A percentile compares a stretch with the other conserved stretches of the same genome.
Conservation (phyloP, 2,797 vertebrate species). For the Glossophaga mutica region DNA sequence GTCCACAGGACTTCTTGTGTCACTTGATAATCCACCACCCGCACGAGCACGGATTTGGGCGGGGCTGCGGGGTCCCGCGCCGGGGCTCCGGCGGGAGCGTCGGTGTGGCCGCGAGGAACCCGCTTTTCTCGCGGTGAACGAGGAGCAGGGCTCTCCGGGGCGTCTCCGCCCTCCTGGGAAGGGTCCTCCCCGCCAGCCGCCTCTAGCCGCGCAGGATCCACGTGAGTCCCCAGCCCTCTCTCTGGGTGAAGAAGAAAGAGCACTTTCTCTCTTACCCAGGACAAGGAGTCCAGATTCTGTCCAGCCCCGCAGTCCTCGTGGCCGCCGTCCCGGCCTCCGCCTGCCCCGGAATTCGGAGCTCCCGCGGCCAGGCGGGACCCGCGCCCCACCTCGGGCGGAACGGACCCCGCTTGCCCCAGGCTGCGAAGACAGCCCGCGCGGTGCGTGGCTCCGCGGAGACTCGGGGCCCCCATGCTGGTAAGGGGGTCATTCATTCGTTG, state of each 20-base stretch:
- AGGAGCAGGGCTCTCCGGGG: background rate
- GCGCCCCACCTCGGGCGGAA: background rate
- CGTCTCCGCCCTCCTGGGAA: background rate
- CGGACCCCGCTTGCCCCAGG: background rate
- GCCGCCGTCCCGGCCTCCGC: background rate
- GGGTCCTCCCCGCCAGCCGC: background rate
- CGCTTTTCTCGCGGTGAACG: accelerated
- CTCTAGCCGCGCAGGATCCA: background rate
- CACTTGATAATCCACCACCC: conserved; percentile 60
- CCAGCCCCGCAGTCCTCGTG: accelerated
- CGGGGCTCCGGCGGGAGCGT: background rate
- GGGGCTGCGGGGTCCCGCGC: background rate
- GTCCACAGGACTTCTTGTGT: conserved; percentile 45
- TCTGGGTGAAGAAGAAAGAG: conserved; percentile 69
- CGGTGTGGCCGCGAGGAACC: background rate
- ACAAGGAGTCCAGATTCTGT: background rate
- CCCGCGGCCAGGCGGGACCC: background rate
- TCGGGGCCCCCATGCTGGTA: background rate
- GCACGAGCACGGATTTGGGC: conserved; percentile 46
- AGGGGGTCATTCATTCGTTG: background rate
- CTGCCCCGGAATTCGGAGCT: background rate
- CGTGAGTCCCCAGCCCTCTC: conserved; percentile 6
- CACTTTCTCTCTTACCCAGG: conserved; percentile 70
- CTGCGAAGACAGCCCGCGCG: accelerated
- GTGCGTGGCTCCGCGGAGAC: background rate